These are phyloP conservation scores for Porites lutea DNA, from an alignment of 64 coral and sea anemone species.

Conservation along the genomic window DNA sequence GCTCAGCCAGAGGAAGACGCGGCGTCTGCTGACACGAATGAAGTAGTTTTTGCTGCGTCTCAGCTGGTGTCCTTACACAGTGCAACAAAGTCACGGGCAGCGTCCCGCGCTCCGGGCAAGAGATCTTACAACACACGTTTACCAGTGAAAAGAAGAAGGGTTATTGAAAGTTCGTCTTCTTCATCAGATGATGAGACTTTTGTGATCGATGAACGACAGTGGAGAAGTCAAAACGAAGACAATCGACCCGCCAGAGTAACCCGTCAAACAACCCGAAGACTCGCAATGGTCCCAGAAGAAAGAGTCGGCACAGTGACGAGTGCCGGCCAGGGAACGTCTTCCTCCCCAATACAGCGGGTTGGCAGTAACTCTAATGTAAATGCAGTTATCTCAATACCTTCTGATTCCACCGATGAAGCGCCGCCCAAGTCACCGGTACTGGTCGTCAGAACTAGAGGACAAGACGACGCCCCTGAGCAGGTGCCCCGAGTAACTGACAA, in stretches of 20 bases:
- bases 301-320: neutral
- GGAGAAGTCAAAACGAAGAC: neutral
- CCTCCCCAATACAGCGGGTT: neutral
- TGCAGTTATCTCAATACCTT: neutral
- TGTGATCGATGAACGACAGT: neutral
- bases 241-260: neutral
- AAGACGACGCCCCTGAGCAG: too few relatives aligned
- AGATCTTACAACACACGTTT: neutral
- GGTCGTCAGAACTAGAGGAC: too few relatives aligned
- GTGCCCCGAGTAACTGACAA: too few relatives aligned
- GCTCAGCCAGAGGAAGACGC: neutral
- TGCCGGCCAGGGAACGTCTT: neutral
- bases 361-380: neutral
- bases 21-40: neutral
- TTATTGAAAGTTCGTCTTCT: neutral
- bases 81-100: neutral
- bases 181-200: conserved; percentile 18
- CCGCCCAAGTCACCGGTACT: neutral
- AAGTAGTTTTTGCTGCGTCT: conserved; percentile 28
- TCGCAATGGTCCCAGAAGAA: too few relatives aligned
- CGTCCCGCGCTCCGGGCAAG: neutral
- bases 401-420: neutral
- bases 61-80: conserved; percentile 24
- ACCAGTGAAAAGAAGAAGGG: conserved; percentile 9
- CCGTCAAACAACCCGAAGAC: neutral